Evolutionary conservation across 1,140 invertebrate genomes (phyloP), one percentile per base, ranked within the genome.

Genomic region (Leptinotarsa undecemlineata): DNA sequence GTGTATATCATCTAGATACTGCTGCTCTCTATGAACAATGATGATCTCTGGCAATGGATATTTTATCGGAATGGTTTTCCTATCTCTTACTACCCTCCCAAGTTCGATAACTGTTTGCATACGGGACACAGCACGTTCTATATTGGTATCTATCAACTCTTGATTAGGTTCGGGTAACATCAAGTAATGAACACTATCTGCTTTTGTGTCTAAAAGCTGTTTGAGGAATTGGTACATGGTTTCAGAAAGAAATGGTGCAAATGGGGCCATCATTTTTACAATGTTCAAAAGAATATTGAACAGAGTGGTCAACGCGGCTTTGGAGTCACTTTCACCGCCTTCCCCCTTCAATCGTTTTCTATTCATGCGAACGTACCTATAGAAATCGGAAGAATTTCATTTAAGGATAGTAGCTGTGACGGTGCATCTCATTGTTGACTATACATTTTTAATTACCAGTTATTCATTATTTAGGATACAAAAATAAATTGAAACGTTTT

Each of bases 71-170:
- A 99, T 89, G 1, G 94, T 98, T 85, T 96, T 95, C 48, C 97
- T 89, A 83, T 99, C 98, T 70, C 98, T 87, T 64, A 99, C 87
- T 13, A 98, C 91, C 77, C 98, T 89, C 6, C 97, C 98, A 4
- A 99, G 84, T 85, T 99, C 97, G 77, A 99, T 96, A 11, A 99
- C 93, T 20, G 91, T 91, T 87, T 99, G 98, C 97, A 99, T 98
- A 78, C 91, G 88, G 48, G 91, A 88, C 0, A 99, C 96, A 70
- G 96, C 93, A 74, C 90, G 88, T 86, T 99, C 98, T 74, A 98
- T 98, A 48, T 92, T 88, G 75, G 88, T 88, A 84, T 98, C 90
- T 66, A 99, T 97, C 11, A 98, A 87, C 66, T 89, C 84, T 5
- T 87, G 79, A 77, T 91, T 90, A 1, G 92, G 86, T 62, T 91